A percentile compares a stretch with the other conserved stretches of the same genome.
Conservation (phyloP, 2,113 vertebrate genomes). For the Desmodus rotundus region DNA sequence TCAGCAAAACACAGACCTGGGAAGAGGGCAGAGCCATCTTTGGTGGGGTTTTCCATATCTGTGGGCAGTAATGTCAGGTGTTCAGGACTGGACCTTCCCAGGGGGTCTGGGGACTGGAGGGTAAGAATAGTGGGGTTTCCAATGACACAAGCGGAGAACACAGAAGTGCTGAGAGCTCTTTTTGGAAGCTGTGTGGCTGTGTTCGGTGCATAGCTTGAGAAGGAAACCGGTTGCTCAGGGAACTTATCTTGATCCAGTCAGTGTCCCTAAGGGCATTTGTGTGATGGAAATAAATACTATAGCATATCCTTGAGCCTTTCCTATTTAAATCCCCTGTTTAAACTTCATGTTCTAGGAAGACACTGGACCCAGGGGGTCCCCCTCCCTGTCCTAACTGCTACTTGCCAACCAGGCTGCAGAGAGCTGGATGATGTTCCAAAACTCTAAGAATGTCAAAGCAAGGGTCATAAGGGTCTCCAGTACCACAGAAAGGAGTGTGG, state of each 20-base stretch:
- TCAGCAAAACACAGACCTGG: background rate
- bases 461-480: background rate
- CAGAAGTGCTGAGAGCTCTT: background rate
- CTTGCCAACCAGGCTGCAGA: background rate
- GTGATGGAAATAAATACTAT: background rate
- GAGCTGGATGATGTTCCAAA: background rate
- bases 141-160: background rate
- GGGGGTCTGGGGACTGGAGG: background rate
- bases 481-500: background rate
- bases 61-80: background rate
- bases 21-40: background rate
- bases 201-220: background rate
- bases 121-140: background rate
- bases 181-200: background rate
- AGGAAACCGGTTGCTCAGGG: background rate
- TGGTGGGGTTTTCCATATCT: background rate
- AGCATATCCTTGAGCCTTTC: background rate
- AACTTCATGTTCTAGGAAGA: conserved; percentile 16
- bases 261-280: background rate
- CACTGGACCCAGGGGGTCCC: background rate
- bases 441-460: background rate
- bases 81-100: background rate
- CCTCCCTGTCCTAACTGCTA: background rate
- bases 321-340: background rate
- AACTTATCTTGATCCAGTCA: background rate